phyloP scores from a whole-genome alignment of 2,797 vertebrate species.

The Morus bassanus region DNA sequence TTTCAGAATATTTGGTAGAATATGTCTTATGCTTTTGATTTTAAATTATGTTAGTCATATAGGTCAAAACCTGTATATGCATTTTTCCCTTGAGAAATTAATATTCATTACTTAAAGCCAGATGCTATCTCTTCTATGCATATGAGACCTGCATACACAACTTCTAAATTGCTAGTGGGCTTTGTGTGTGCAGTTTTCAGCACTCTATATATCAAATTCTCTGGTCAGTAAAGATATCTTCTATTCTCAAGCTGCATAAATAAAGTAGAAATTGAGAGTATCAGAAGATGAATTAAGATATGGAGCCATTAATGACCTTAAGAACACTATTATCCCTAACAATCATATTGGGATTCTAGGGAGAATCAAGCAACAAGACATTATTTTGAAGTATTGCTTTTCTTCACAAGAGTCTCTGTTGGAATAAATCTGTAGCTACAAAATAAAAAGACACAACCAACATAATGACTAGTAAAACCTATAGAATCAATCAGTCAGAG shows the following conservation, averaged over 20 bases:
- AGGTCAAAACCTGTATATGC: neutral
- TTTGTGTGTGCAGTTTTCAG: neutral
- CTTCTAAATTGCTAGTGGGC: neutral
- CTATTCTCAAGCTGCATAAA: conserved; percentile 5
- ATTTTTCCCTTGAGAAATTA: neutral
- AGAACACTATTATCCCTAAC: conserved; percentile 36
- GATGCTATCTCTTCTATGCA: neutral
- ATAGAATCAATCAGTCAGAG: conserved; percentile 23
- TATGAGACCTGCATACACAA: neutral
- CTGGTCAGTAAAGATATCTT: neutral
- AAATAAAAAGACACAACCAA: neutral
- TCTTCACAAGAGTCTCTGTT: neutral
- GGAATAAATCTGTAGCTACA: conserved; percentile 15
- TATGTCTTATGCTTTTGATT: neutral
- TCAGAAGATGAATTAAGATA: neutral
- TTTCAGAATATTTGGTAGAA: neutral
- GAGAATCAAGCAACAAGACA: neutral
- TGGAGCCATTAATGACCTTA: conserved; percentile 10
- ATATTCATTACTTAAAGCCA: conserved; percentile 15
- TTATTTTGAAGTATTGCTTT: conserved; percentile 37
- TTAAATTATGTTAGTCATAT: neutral
- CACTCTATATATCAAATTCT: neutral
- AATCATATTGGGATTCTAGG: conserved; percentile 18
- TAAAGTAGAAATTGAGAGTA: neutral
- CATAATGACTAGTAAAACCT: neutral